Percentiles rank a stretch among this genome's conserved stretches.
Conservation (phyloP, 2,797 vertebrate species). For the Onychomys leucogaster region DNA sequence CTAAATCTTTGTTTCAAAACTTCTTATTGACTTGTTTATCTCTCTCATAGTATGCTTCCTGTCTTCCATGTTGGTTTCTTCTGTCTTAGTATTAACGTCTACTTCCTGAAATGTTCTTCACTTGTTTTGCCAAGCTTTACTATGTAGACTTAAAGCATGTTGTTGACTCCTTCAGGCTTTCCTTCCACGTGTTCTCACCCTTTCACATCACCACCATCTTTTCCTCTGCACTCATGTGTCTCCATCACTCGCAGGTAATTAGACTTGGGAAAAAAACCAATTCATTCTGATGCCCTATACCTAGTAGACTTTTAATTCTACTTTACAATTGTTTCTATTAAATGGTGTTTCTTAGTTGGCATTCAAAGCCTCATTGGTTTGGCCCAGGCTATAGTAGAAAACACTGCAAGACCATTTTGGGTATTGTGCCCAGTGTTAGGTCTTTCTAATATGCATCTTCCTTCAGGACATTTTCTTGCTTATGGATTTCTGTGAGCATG, state of each 20-base stretch:
- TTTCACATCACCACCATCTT: neutral
- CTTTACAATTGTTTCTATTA: neutral
- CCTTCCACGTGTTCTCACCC: neutral
- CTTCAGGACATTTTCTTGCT: slow-evolving; percentile 3
- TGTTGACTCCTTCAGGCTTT: neutral
- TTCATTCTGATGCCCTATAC: neutral
- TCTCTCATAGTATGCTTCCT: neutral
- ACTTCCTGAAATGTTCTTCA: neutral
- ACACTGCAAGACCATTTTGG: neutral
- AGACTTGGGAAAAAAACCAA: neutral
- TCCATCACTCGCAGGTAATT: neutral
- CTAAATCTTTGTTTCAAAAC: neutral
- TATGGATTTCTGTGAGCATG: neutral
- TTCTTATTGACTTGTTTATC: neutral
- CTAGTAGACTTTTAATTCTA: neutral
- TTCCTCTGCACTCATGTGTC: accelerated
- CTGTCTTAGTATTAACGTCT: neutral
- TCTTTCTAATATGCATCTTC: neutral
- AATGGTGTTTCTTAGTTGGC: neutral
- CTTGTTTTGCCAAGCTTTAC: neutral
- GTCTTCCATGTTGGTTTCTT: neutral
- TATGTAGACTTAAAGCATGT: neutral
- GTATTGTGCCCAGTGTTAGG: neutral
- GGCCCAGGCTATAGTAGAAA: neutral
- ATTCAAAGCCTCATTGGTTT: neutral